phyloP scores from a whole-genome alignment of 2,113 vertebrate genomes.

The Datnioides undecimradiatus region DNA sequence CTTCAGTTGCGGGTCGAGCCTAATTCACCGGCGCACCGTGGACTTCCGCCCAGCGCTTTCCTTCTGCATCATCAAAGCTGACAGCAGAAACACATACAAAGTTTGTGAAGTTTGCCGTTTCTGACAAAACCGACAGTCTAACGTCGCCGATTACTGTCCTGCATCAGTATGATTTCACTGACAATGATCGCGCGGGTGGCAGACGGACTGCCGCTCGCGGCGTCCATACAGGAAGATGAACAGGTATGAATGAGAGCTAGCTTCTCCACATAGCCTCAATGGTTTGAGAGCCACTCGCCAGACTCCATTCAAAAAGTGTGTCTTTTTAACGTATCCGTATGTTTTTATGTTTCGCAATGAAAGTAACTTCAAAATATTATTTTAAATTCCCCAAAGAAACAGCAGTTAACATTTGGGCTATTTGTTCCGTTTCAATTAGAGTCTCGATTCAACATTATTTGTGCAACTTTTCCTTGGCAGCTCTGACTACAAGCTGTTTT shows the following conservation, averaged over 20 bases:
- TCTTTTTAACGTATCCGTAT: not conserved
- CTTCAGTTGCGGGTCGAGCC: constrained; percentile 58
- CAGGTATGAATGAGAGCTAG: constrained; percentile 82
- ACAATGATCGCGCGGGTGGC: constrained; percentile 95
- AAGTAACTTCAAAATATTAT: not conserved
- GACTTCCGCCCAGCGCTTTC: constrained; percentile 62
- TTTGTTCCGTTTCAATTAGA: too few relatives aligned
- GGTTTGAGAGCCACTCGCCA: not conserved
- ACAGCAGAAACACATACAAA: constrained; percentile 6
- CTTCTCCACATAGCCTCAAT: not conserved
- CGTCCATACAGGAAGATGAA: constrained; percentile 95
- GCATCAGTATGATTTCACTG: constrained; percentile 87
- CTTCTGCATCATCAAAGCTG: constrained; percentile 33
- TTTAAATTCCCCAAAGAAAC: too few relatives aligned
- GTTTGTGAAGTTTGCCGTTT: not conserved
- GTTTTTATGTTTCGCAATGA: too few relatives aligned
- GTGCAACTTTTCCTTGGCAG: not conserved
- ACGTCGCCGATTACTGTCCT: not conserved
- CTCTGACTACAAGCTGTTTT: not conserved
- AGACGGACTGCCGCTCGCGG: constrained; percentile 93
- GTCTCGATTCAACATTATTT: not conserved
- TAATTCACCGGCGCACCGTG: constrained; percentile 42
- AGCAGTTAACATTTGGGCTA: too few relatives aligned
- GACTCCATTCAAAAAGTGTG: not conserved
- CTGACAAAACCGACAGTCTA: not conserved